Evolutionary conservation across 2,113 vertebrate genomes (phyloP).

Genomic region (Notechis scutatus): DNA sequence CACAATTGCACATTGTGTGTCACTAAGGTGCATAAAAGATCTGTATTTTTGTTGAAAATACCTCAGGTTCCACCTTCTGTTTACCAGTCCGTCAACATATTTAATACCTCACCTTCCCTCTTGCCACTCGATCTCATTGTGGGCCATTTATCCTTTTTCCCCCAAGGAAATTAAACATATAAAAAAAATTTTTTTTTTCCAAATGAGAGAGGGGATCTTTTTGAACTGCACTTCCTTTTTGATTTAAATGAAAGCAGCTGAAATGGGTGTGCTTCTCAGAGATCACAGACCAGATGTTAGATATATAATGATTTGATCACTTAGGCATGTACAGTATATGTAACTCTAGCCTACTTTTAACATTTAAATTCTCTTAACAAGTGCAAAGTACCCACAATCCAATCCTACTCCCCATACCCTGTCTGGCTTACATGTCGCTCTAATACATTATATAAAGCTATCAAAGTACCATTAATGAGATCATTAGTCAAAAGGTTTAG

Average conservation of each 20-base stretch:
- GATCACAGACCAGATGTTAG: slow-evolving; percentile 2
- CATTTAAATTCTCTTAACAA: neutral
- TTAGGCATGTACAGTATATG: neutral
- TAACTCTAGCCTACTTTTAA: slow-evolving; percentile 13
- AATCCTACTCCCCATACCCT: neutral
- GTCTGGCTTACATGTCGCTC: neutral
- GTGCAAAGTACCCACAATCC: neutral
- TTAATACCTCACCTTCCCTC: neutral
- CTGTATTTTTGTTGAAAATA: neutral
- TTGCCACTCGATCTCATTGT: neutral
- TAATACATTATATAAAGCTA: neutral
- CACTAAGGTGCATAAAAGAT: neutral
- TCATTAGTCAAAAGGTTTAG: neutral
- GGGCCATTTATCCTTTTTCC: neutral
- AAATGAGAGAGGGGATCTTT: slow-evolving; percentile 6
- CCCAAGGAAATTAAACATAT: slow-evolving; percentile 20
- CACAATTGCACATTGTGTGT: neutral
- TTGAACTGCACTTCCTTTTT: slow-evolving; percentile 33
- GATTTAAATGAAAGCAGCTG: slow-evolving; percentile 38
- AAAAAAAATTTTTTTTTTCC: neutral
- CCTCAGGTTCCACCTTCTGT: neutral
- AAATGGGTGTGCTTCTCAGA: neutral
- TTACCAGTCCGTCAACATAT: neutral
- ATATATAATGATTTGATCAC: neutral
- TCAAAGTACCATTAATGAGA: neutral